Base-by-base conservation (phyloP, 2,888 invertebrate species). In the Tanytarsus gracilentus region DNA sequence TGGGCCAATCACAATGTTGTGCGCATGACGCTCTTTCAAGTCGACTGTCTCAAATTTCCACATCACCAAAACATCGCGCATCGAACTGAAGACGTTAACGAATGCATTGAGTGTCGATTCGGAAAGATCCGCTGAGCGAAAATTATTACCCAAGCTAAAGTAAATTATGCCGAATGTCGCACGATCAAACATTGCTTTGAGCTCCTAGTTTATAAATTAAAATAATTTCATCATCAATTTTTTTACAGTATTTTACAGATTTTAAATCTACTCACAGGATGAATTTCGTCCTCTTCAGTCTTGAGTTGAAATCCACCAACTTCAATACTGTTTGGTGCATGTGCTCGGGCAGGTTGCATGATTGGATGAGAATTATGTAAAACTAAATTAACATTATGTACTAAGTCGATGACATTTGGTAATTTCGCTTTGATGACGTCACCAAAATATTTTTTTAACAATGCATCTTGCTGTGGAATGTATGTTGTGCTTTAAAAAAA, bases 41-140 rank as follows among this genome's bases (percentile, higher is more conserved):
- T 71, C 71, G 30, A 29, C 30, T 1, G 69, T 69, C 63, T 79
- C 79, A 72, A 76, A 79, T 67, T 79, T 79, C 67, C 79, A 71
- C 7, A 80, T 65, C 23, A 80, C 72, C 40, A 70, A 67, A 5
- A 61, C 61, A 3, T 56, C 63, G 21, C 56, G 50, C 9, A 66
- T 53, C 9, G 62, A 58, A 18, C 62, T 50, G 51, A 67, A 65
- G 18, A 69, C 69, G 25, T 67, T 68, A 6, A 74, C 64, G 50
- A 72, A 67, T 18, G 67, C 64, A 29, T 70, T 65, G 3, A 73
- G 61, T 62, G 71, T 73, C n/a, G 72, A 70, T n/a, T 65, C 66
- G 2, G 73, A 69, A 62, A 74, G 64, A 60, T 72, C 69, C 11
- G 66, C 66, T 5, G 69, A 70, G 23, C 67, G 67, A 26, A 70